Conservation (phyloP, 2,888 invertebrate species). For the Listrodromus nycthemerus region DNA sequence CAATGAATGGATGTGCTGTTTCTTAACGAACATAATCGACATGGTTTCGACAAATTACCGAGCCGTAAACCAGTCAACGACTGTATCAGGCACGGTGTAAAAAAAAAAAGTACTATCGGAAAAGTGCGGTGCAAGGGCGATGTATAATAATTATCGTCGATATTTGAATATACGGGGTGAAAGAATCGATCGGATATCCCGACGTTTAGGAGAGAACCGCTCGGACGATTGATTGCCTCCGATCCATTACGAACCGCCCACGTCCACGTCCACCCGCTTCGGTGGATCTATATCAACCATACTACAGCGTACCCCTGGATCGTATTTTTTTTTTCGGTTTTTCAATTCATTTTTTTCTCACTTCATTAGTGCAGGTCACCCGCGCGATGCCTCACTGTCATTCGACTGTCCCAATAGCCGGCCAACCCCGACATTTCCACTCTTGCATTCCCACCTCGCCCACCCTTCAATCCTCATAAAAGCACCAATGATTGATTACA, state of each 20-base stretch:
- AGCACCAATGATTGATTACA: slow-evolving; percentile 39
- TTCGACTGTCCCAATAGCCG: slow-evolving; percentile 21
- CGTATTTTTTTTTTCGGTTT: not conserved
- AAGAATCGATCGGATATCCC: slow-evolving; percentile 41
- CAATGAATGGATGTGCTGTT: too few species aligned
- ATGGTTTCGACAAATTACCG: not conserved
- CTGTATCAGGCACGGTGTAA: not conserved
- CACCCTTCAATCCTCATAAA: slow-evolving; percentile 8
- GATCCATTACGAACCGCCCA: slow-evolving; percentile 48
- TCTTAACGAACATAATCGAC: too few species aligned
- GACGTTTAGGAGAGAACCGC: slow-evolving; percentile 40
- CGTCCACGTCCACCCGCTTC: slow-evolving; percentile 13
- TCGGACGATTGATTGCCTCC: slow-evolving; percentile 50
- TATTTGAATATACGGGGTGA: slow-evolving; percentile 32
- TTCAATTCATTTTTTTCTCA: slow-evolving; percentile 41
- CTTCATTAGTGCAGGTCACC: slow-evolving; percentile 42
- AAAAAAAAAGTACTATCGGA: not conserved
- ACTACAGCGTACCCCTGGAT: not conserved
- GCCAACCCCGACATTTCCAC: slow-evolving; percentile 8
- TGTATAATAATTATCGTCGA: slow-evolving; percentile 36
- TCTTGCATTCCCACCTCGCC: not conserved
- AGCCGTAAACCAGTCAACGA: not conserved
- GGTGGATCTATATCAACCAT: slow-evolving; percentile 17
- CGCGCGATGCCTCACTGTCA: slow-evolving; percentile 43
- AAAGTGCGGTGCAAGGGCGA: not conserved